Base-by-base conservation (phyloP, 2,797 vertebrate genomes). In the Lacerta agilis region DNA sequence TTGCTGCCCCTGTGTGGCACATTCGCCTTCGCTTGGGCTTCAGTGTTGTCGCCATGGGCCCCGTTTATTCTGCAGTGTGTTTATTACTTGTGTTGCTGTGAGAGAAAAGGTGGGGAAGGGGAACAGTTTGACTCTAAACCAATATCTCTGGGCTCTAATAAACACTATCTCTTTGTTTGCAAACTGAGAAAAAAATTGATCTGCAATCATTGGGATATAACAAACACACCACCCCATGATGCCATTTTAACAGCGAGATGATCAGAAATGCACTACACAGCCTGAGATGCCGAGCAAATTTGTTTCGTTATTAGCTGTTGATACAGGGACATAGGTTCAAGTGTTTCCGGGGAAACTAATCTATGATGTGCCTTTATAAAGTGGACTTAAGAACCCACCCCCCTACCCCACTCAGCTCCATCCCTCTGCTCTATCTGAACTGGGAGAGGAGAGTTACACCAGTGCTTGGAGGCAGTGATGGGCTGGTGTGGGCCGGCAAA, bases 111-210 rank as follows among this genome's bases (percentile, higher is more conserved):
- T 61, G 72, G 72, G 38, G 17, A 17, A 23, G 79, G 83, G 73
- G 20, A 90, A 88, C 89, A 92, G 71, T 87, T 91, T 43, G 72
- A 88, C 73, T 90, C 38, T 87, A 93, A 91, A 92, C 17, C 8
- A 94, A 58, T 92, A 93, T 94, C 72, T 91, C 87, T 88, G 41
- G 58, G 83, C 82, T 94, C 81, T 93, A 91, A 92, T 91, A 92
- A 89, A 94, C 91, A 86, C 80, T 2, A 10, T 73, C 72, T 91
- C 88, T 94, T 92, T 93, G 1, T 86, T 94, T 88, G 82, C 89
- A 94, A 91, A 76, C 87, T 91, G 76, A 86, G 92, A 93, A 91
- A 92, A 93, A 94, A 93, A 85, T 92, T 78, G 83, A 73, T 33
- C 78, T 87, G 69, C 36, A 81, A 81, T 78, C 82, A 61, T 49